Evolutionary conservation across 2,888 invertebrate genomes (phyloP).

Genomic region (Protodeltote pygarga): DNA sequence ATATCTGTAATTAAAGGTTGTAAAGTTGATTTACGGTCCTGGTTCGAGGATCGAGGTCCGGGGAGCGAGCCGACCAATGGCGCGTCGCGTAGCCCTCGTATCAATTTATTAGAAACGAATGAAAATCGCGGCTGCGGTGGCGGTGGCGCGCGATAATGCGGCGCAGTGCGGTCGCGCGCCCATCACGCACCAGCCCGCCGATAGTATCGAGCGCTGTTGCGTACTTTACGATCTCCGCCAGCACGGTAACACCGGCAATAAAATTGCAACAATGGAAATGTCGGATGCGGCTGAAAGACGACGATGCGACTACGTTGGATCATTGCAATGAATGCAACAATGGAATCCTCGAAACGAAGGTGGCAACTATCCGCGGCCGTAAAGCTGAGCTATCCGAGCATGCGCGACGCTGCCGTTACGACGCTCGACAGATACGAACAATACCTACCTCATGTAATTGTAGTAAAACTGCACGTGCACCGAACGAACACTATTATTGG

Average conservation of each 20-base stretch:
- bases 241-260: slow-evolving; percentile 85
- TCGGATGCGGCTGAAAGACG: slow-evolving; percentile 82
- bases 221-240: slow-evolving; percentile 81
- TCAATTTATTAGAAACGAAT: slow-evolving; percentile 87
- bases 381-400: slow-evolving; percentile 73
- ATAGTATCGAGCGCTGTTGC: slow-evolving; percentile 81
- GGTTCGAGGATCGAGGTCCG: slow-evolving; percentile 78
- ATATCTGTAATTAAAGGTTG: slow-evolving; percentile 87
- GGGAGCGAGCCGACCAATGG: slow-evolving; percentile 81
- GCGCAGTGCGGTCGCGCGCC: slow-evolving; percentile 79
- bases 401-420: slow-evolving; percentile 51
- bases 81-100: slow-evolving; percentile 71
- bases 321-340: slow-evolving; percentile 85
- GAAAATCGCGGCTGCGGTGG: slow-evolving; percentile 83
- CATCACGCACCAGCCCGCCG: slow-evolving; percentile 63
- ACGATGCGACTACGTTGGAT: slow-evolving; percentile 77
- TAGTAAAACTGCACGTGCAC: slow-evolving; percentile 44
- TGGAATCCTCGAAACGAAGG: slow-evolving; percentile 81
- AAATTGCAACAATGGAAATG: slow-evolving; percentile 85
- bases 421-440: slow-evolving; percentile 48
- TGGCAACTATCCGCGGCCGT: slow-evolving; percentile 80
- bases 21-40: slow-evolving; percentile 86
- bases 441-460: slow-evolving; percentile 48
- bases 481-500: slow-evolving; percentile 53
- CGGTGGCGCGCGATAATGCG: slow-evolving; percentile 77